A percentile compares a stretch with the other conserved stretches of the same genome.
Evolutionary conservation across 2,888 invertebrate genomes (phyloP).

Genomic region (Euzophera pinguis): DNA sequence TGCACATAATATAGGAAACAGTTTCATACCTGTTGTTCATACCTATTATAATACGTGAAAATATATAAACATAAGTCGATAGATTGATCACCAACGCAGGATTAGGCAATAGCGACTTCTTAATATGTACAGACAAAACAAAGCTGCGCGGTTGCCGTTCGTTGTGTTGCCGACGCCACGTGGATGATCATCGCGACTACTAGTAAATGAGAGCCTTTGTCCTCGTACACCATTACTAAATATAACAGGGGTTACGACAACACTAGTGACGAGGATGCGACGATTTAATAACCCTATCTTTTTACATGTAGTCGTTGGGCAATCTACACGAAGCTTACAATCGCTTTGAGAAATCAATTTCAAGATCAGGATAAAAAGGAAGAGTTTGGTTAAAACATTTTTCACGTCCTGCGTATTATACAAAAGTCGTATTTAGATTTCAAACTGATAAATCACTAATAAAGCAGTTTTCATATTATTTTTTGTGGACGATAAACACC

Average conservation of each 20-base stretch:
- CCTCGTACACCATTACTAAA: slow-evolving; percentile 2
- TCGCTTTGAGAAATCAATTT: neutral
- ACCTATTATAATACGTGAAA: slow-evolving; percentile 51
- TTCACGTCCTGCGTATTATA: neutral
- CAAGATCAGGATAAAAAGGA: neutral
- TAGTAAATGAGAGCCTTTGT: neutral
- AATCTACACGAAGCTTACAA: slow-evolving; percentile 8
- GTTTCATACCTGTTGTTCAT: slow-evolving; percentile 39
- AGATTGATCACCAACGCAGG: slow-evolving; percentile 36
- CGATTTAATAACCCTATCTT: neutral
- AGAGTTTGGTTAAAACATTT: neutral
- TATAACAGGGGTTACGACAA: slow-evolving; percentile 6
- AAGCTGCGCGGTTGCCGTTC: neutral
- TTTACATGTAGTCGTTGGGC: neutral
- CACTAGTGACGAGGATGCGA: slow-evolving; percentile 1
- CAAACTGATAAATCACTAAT: neutral
- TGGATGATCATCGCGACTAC: neutral
- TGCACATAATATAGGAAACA: slow-evolving; percentile 50
- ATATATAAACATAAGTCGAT: slow-evolving; percentile 44
- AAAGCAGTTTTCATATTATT: neutral
- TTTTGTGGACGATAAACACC: neutral
- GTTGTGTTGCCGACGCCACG: neutral
- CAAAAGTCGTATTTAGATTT: neutral
- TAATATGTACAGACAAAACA: neutral
- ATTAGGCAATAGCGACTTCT: slow-evolving; percentile 6